Evolutionary conservation across 2,797 vertebrate species (phyloP), one percentile per base, ranked within the genome.

Genomic region (Orestias chungarensis): DNA sequence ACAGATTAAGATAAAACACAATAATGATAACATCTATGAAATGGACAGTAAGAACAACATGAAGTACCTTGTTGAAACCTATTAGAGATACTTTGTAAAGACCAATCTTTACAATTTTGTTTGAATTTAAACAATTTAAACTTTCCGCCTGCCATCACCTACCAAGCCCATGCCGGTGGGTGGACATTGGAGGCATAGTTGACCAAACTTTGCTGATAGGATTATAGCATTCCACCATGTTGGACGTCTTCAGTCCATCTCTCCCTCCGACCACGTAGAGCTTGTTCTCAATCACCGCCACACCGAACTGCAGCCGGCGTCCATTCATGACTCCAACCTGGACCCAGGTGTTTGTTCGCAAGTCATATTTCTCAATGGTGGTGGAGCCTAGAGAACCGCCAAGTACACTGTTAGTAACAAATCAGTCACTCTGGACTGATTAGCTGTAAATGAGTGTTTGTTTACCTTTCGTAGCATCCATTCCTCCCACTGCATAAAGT

Each of bases 161-260:
- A 99, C 98, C 98, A 80, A 99, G 93, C 47, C 98, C 97, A 0
- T 99, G 98, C 75, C 97, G 95, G 89, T 99, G 97, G 0, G 97
- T 99, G 65, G 97, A 99, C 98, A 99, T 99, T 0, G 98, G 96
- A 42, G 97, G 96, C 98, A 99, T 99, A 67, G 96, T 92, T n/a
- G 95, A 96, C 98, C 98, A 99, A 1, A 95, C 93, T 92, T 98
- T 98, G 75, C 83, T 95, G 78, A 95, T 1, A 0, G 98, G 97
- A 80, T 98, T 98, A 89, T 98, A 99, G 83, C 96, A 98, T 86
- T 99, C 98, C 38, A 99, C 97, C 35, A 96, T 98, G 85, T 99
- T 99, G 62, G 97, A 96, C 0, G 98, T 99, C 92, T 99, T 99
- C 66, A 99, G 94, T 25, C 97, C 97, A 27, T 99, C 98, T 89